phyloP scores from a whole-genome alignment of 2,113 vertebrate genomes.

The Myanophis thanlyinensis region DNA sequence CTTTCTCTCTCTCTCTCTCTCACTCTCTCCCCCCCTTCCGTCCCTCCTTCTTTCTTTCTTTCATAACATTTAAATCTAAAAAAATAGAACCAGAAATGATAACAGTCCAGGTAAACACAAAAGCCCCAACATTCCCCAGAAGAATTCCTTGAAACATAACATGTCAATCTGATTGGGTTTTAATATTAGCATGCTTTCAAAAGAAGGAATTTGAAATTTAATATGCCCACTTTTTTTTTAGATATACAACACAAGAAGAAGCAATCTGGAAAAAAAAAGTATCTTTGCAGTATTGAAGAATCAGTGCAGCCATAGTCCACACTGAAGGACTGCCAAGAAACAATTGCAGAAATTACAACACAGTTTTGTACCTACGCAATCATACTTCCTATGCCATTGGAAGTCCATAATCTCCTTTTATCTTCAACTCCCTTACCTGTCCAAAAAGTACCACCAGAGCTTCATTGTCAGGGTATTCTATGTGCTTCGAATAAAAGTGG shows the following conservation, averaged over 20 bases:
- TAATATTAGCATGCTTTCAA: not conserved
- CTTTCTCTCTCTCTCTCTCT: too few relatives aligned
- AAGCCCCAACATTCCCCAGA: not conserved
- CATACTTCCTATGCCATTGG: not conserved
- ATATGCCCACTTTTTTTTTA: not conserved
- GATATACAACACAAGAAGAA: not conserved
- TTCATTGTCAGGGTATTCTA: conserved; percentile 82
- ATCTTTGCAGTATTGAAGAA: not conserved
- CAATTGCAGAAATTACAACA: not conserved
- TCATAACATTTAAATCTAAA: not conserved
- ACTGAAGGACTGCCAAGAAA: not conserved
- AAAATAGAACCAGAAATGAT: not conserved
- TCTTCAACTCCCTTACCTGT: conserved; percentile 76
- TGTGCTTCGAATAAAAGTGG: conserved; percentile 92
- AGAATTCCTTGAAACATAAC: not conserved
- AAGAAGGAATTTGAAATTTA: conserved; percentile 4
- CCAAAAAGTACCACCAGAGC: conserved; percentile 85
- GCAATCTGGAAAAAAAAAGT: not conserved
- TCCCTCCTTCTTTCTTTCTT: too few relatives aligned
- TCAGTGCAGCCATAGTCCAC: not conserved
- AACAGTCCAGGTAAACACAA: not conserved
- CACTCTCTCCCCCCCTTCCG: too few relatives aligned
- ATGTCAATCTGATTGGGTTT: not conserved
- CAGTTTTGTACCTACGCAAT: not conserved
- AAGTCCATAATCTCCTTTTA: not conserved